phyloP scores from a whole-genome alignment of 2,888 invertebrate species.

The Macropis europaea region DNA sequence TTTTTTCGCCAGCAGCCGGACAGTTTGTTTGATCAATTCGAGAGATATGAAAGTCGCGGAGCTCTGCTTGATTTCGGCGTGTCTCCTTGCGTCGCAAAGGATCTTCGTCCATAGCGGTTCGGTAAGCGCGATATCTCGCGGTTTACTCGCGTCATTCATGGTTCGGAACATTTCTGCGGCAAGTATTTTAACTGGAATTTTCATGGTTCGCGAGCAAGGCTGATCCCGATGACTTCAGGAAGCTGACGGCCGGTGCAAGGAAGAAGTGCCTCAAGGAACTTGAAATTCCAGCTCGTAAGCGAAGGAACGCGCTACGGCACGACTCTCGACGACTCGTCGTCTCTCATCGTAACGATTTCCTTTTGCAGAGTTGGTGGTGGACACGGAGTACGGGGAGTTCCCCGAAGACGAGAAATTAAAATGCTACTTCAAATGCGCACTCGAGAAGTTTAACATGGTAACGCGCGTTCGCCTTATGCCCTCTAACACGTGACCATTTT shows the following conservation, averaged over 20 bases:
- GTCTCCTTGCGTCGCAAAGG: neutral
- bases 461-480: neutral
- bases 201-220: constrained; percentile 15
- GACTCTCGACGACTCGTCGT: neutral
- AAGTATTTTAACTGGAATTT: neutral
- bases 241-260: constrained; percentile 45
- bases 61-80: neutral
- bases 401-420: constrained; percentile 56
- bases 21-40: neutral
- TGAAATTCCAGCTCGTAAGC: constrained; percentile 51
- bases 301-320: neutral
- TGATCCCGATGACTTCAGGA: constrained; percentile 46
- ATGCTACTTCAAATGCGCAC: constrained; percentile 69
- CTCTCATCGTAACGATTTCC: neutral
- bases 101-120: neutral
- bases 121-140: neutral
- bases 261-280: constrained; percentile 57
- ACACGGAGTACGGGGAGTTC: constrained; percentile 59
- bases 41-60: neutral
- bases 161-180: no score
- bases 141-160: no score
- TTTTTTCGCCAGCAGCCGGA: no score
- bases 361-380: constrained; percentile 57
- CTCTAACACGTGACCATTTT: no score
- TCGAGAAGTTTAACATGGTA: constrained; percentile 65